A percentile compares a stretch with the other conserved stretches of the same genome.
Conservation (phyloP, 2,797 vertebrate species). For the Microctenopoma stevenorrisi region DNA sequence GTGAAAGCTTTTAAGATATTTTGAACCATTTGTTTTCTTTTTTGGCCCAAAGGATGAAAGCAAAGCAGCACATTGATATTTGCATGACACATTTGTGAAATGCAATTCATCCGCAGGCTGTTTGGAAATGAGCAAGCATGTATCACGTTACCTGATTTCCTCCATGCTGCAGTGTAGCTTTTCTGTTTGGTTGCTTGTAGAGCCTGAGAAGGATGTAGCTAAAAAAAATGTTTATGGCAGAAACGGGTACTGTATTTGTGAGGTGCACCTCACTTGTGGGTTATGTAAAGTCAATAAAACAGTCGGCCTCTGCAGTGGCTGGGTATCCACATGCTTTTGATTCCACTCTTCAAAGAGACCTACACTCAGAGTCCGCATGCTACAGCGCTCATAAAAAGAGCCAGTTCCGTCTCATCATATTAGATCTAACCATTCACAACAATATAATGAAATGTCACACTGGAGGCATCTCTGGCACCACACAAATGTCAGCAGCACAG, state of each 20-base stretch:
- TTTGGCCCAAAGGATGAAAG: slow-evolving; percentile 14
- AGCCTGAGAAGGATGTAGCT: neutral
- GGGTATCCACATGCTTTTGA: slow-evolving; percentile 63
- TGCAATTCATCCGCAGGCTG: slow-evolving; percentile 33
- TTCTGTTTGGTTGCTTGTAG: neutral
- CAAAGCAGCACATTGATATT: slow-evolving; percentile 25
- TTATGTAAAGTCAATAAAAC: slow-evolving; percentile 71
- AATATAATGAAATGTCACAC: slow-evolving; percentile 51
- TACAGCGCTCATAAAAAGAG: slow-evolving; percentile 53
- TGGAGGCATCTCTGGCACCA: slow-evolving; percentile 23
- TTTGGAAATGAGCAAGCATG: slow-evolving; percentile 42
- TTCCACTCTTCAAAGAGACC: slow-evolving; percentile 67
- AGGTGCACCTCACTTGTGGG: slow-evolving; percentile 36
- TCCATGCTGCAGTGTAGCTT: slow-evolving; percentile 14
- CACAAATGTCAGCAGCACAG: slow-evolving; percentile 38
- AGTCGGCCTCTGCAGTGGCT: slow-evolving; percentile 61
- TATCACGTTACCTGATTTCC: slow-evolving; percentile 9
- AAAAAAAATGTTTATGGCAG: neutral
- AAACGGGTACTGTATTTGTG: slow-evolving; percentile 28
- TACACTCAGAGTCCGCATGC: slow-evolving; percentile 50
- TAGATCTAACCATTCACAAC: slow-evolving; percentile 50
- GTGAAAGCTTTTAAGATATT: neutral
- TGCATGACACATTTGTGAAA: slow-evolving; percentile 46
- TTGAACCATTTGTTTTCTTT: slow-evolving; percentile 13
- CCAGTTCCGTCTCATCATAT: slow-evolving; percentile 55